These are phyloP conservation scores for Brachypteracias leptosomus DNA, from an alignment of 2,113 vertebrate genomes.

Conservation along the genomic window DNA sequence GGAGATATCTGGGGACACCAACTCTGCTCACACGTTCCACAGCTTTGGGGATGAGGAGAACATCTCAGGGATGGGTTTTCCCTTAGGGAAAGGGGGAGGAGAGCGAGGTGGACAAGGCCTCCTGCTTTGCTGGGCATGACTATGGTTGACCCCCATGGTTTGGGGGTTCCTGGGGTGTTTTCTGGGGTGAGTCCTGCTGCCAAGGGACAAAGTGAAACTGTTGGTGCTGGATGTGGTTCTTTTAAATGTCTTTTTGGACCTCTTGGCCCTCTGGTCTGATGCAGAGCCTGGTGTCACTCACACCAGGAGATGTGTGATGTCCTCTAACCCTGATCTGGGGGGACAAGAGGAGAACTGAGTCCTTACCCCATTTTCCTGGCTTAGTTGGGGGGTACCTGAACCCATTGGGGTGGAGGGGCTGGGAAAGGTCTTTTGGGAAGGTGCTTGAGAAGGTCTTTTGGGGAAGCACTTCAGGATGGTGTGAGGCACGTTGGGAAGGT, in stretches of 20 bases:
- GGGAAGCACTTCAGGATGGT: neutral
- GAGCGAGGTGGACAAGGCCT: neutral
- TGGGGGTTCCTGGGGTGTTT: neutral
- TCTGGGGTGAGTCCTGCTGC: fast-evolving
- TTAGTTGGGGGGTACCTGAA: too few species aligned
- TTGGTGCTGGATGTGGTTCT: neutral
- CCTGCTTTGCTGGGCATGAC: neutral
- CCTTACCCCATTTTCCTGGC: fast-evolving
- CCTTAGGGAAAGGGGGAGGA: neutral
- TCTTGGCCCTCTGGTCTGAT: neutral
- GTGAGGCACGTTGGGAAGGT: too few species aligned
- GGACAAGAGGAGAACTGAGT: neutral
- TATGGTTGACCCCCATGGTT: fast-evolving
- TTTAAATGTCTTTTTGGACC: too few species aligned
- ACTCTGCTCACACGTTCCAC: neutral
- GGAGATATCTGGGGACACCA: fast-evolving
- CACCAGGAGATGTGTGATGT: fast-evolving
- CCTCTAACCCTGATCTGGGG: neutral
- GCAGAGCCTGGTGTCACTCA: fast-evolving
- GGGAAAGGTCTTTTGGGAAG: neutral
- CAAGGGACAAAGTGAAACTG: fast-evolving
- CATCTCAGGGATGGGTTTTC: neutral
- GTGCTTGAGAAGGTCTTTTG: neutral
- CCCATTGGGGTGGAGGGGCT: fast-evolving
- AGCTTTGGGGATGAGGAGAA: neutral